Evolutionary conservation across 2,888 invertebrate genomes (phyloP), one percentile per base, ranked within the genome.

Genomic region (Automeris io): DNA sequence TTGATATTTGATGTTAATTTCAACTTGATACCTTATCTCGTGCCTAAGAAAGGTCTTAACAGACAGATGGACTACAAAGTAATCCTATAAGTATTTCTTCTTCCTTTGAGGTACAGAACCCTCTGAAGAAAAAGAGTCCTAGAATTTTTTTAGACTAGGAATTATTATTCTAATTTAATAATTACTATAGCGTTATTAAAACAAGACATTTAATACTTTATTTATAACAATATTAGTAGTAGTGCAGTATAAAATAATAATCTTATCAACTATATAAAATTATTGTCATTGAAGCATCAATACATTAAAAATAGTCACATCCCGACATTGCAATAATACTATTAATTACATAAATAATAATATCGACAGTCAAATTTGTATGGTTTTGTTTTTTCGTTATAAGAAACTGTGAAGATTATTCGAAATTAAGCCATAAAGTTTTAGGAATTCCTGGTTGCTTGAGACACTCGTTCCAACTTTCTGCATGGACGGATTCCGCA

Each of bases 401-500:
- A 29, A 29, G 16, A 6, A 25, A 25, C 8, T 11, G 8, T 25
- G 8, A 25, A 25, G 5, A 4, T 70, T 57, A 89, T 51, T 89
- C 88, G 48, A 90, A 89, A 66, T 88, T 87, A 16, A 90, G 76
- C 89, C 90, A 90, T 55, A 88, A 83, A 5, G 88, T 89, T 55
- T 88, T 82, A n/a, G 89, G 78, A 16, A 87, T 76, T 0, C 88
- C 87, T 1, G 90, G 90, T 31, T 79, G 76, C 7, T 82, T 69
- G 8, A 90, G 61, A 42, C 90, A 90, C 55, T 91, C 89, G 40
- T 87, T 89, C 91, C 91, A 92, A 46, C 90, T 88, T 35, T 90
- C 90, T 0, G 83, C 69, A 42, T 88, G 88, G 1, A 73, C 61
- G 18, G 90, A 89, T 43, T 90, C 88, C 45, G 90, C 88, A 36